Evolutionary conservation across 2,797 vertebrate genomes (phyloP).

Genomic region (Sarcophilus harrisii): DNA sequence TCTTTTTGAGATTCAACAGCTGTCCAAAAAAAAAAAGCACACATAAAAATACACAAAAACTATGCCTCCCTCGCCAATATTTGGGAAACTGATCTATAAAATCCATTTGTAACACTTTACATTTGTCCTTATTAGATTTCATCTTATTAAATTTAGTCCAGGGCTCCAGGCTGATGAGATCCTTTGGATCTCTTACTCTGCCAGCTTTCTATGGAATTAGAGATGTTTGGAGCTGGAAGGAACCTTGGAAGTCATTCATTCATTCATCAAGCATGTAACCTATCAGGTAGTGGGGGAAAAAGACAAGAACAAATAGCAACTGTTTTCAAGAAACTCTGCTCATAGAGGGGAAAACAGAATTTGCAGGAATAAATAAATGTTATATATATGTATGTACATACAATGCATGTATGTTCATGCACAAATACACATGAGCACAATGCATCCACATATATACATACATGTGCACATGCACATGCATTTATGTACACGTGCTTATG

Average conservation of each 20-base stretch:
- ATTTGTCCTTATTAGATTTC: background rate
- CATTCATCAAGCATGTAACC: background rate
- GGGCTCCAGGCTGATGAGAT: background rate
- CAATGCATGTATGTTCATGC: background rate
- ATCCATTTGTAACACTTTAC: background rate
- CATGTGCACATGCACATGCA: too few relatives aligned
- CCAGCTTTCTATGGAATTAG: background rate
- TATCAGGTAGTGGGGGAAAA: background rate
- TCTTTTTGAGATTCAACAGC: background rate
- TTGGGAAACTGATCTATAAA: background rate
- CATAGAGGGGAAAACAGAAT: background rate
- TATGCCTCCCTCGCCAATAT: background rate
- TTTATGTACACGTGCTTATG: background rate
- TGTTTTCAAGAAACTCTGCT: background rate
- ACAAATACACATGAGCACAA: too few relatives aligned
- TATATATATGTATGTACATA: background rate
- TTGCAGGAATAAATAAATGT: background rate
- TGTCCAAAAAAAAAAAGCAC: background rate
- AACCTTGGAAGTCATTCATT: background rate
- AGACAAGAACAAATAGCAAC: background rate
- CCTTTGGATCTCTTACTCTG: background rate
- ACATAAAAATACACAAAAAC: background rate
- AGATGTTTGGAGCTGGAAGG: background rate
- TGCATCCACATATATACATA: too few relatives aligned
- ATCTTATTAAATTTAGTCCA: background rate